phyloP scores from a whole-genome alignment of 1,140 invertebrate species.

The Dryas iulia region DNA sequence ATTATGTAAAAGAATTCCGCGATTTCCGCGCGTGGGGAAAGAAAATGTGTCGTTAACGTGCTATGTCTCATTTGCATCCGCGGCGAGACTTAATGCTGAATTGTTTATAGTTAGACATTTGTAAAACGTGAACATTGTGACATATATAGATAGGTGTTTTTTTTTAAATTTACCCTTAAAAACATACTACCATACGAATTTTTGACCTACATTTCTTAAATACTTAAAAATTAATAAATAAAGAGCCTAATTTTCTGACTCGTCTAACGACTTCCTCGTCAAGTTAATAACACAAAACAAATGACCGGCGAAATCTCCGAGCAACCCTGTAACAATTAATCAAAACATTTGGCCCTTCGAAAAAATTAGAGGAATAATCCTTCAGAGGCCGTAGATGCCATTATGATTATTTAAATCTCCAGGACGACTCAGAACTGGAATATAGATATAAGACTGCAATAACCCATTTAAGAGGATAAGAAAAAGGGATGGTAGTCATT shows the following conservation, averaged over 20 bases:
- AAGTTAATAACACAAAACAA: conserved; percentile 77
- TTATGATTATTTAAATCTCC: conserved; percentile 78
- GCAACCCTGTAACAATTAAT: conserved; percentile 71
- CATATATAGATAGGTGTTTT: neutral
- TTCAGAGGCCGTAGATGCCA: conserved; percentile 46
- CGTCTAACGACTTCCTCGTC: conserved; percentile 73
- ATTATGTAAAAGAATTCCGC: conserved; percentile 79
- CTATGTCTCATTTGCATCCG: conserved; percentile 65
- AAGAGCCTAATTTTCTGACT: conserved; percentile 57
- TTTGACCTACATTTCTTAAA: too few species aligned
- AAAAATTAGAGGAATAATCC: conserved; percentile 69
- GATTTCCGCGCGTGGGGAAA: conserved; percentile 60
- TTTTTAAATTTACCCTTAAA: neutral
- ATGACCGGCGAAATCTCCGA: conserved; percentile 64
- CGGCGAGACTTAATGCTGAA: conserved; percentile 35
- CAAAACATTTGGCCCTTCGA: conserved; percentile 59
- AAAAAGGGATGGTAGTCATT: conserved; percentile 81
- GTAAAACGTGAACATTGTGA: neutral
- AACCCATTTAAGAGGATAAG: conserved; percentile 79
- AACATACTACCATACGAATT: too few species aligned
- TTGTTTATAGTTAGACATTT: conserved; percentile 21
- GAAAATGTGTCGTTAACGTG: conserved; percentile 68
- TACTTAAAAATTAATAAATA: conserved; percentile 21
- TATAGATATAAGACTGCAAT: conserved; percentile 76
- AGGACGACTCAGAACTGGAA: conserved; percentile 62